Evolutionary conservation across 2,113 vertebrate genomes (phyloP).

Genomic region (Anhinga anhinga): DNA sequence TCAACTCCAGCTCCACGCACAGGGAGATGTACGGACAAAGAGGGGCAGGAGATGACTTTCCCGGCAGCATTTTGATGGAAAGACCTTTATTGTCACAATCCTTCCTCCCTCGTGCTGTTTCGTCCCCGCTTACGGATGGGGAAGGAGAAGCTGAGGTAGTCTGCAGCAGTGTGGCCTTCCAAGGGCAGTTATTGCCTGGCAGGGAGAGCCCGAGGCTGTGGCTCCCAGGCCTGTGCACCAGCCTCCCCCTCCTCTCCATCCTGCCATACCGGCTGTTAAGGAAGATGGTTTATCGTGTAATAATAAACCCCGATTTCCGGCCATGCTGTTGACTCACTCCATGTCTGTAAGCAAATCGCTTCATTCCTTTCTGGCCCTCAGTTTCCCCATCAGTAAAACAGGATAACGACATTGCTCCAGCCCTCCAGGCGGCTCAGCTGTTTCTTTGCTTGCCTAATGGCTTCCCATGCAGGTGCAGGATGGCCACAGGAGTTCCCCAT

Average conservation of each 20-base stretch:
- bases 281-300: background rate
- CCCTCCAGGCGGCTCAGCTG: background rate
- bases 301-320: background rate
- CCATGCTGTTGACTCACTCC: background rate
- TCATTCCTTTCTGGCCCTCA: background rate
- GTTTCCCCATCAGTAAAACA: background rate
- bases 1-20: background rate
- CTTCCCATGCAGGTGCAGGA: background rate
- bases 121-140: accelerated
- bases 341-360: background rate
- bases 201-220: background rate
- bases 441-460: background rate
- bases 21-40: background rate
- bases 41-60: background rate
- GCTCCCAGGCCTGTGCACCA: background rate
- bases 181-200: background rate
- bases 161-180: background rate
- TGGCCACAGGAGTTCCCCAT: background rate
- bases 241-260: background rate
- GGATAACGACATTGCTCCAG: background rate
- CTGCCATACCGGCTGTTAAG: background rate
- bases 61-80: background rate
- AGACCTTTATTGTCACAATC: background rate
- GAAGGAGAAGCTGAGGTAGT: background rate
- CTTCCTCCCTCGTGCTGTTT: background rate